Percentiles rank a stretch among this genome's conserved stretches.
phyloP scores from a whole-genome alignment of 1,140 invertebrate genomes.

The Drosophila parvula region DNA sequence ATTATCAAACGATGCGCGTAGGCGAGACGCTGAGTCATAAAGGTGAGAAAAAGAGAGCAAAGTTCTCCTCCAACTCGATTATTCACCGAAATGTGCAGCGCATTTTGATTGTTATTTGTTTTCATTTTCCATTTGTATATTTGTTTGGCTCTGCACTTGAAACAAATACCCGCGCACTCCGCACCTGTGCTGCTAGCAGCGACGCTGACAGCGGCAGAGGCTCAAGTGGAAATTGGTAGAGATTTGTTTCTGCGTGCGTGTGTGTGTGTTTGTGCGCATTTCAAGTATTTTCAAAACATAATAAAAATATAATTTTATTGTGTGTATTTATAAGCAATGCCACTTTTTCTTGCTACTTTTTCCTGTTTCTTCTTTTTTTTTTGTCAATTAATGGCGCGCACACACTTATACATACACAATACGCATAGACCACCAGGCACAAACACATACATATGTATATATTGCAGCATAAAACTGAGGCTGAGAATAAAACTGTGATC shows the following conservation, averaged over 20 bases:
- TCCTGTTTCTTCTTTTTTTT: constrained; percentile 37
- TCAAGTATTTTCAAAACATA: constrained; percentile 81
- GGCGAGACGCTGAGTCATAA: constrained; percentile 57
- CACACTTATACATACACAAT: constrained; percentile 57
- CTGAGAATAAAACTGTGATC: constrained; percentile 75
- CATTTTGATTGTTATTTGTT: constrained; percentile 35
- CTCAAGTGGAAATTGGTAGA: constrained; percentile 63
- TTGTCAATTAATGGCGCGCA: constrained; percentile 78
- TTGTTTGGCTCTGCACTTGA: constrained; percentile 9
- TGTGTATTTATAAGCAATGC: constrained; percentile 77
- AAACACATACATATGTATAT: constrained; percentile 29
- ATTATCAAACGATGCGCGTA: constrained; percentile 44
- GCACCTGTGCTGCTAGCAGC: constrained; percentile 38
- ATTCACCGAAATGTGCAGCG: constrained; percentile 56
- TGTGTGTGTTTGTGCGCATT: constrained; percentile 32
- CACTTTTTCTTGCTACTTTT: constrained; percentile 45
- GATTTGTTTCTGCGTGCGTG: constrained; percentile 31
- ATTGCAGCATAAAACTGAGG: constrained; percentile 72
- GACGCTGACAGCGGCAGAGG: constrained; percentile 20
- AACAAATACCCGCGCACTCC: constrained; percentile 8
- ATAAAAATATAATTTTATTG: constrained; percentile 77
- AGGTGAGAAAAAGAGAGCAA: constrained; percentile 42
- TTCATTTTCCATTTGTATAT: constrained; percentile 6
- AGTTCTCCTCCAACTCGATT: constrained; percentile 53
- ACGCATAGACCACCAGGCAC: constrained; percentile 12